phyloP scores from a whole-genome alignment of 2,113 vertebrate species.

The Crotalus viridis region DNA sequence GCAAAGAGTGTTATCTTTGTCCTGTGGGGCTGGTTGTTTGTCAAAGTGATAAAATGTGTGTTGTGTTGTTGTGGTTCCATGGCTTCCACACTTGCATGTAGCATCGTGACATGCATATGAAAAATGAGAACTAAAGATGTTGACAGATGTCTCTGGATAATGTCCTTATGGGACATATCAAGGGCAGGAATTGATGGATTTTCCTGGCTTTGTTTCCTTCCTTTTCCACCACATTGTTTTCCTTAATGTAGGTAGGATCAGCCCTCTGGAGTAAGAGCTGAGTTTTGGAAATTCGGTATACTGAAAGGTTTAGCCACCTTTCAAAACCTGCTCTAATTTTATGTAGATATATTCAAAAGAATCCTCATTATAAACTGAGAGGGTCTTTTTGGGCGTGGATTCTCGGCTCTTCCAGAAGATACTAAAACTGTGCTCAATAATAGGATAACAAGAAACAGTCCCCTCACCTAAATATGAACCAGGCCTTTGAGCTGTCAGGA shows the following conservation, averaged over 20 bases:
- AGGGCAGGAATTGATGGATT: background rate
- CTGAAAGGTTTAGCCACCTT: background rate
- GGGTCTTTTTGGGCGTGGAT: background rate
- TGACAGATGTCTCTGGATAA: background rate
- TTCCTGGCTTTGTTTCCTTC: background rate
- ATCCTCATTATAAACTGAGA: background rate
- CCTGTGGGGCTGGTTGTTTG: background rate
- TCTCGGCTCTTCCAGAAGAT: background rate
- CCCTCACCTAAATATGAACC: too few relatives aligned
- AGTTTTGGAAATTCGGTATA: background rate
- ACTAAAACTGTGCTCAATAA: background rate
- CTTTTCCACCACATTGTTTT: background rate
- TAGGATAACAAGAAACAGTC: background rate
- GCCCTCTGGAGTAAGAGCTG: background rate
- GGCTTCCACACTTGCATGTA: background rate
- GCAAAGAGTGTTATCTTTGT: background rate
- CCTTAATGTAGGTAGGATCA: background rate
- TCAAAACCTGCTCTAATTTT: background rate
- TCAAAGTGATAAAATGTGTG: background rate
- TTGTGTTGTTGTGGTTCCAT: background rate
- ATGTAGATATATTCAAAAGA: background rate
- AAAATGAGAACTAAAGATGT: background rate
- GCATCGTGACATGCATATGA: background rate
- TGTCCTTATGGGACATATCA: background rate
- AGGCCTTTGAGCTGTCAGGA: background rate